Evolutionary conservation across 92 coral and sea anemone species (phyloP), one percentile per base, ranked within the genome.

Genomic region (Epizoanthus fatuus): DNA sequence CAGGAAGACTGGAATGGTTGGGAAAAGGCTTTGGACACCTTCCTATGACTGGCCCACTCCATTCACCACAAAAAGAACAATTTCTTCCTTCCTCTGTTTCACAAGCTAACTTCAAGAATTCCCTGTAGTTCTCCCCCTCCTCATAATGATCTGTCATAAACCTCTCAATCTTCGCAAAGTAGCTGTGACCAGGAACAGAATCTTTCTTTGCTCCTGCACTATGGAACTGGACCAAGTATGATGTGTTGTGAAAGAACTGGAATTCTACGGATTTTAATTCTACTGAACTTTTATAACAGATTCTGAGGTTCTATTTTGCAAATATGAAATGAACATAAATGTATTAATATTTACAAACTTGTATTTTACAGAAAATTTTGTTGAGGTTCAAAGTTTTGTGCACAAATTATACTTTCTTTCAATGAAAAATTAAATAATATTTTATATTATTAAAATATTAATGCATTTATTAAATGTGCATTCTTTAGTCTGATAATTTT

Each of bases 41-140:
- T 9, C 14, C 81, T 56, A 88, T 82, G 54, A 40, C 64, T 54
- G 92, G 84, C 51, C 92, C 92, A 74, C 39, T 45, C 85, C 89
- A 83, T 57, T 75, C 88, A 53, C 44, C 35, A 75, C 91, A 88
- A 35, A 81, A 88, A 55, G 84, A 81, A 64, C 84, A 88, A 71
- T 69, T 9, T 57, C 4, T 45, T 51, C 90, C 90, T 77, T 49
- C 84, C 76, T 86, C 32, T 69, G 19, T 78, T 56, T 45, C 79
- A 71, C 90, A 86, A 22, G 84, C 57, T 22, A 80, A 60, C 79
- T 86, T 86, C 3, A 86, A 54, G 68, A 78, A 86, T 60, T 80
- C 90, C 82, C 90, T 79, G 90, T 79, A 86, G 53, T 86, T 88
- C 66, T 88, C 88, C 20, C 92, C 92, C 60, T 83, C 92, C 40